Evolutionary conservation across 1,140 invertebrate genomes (phyloP), one percentile per base, ranked within the genome.

Genomic region (Vanessa tameamea): DNA sequence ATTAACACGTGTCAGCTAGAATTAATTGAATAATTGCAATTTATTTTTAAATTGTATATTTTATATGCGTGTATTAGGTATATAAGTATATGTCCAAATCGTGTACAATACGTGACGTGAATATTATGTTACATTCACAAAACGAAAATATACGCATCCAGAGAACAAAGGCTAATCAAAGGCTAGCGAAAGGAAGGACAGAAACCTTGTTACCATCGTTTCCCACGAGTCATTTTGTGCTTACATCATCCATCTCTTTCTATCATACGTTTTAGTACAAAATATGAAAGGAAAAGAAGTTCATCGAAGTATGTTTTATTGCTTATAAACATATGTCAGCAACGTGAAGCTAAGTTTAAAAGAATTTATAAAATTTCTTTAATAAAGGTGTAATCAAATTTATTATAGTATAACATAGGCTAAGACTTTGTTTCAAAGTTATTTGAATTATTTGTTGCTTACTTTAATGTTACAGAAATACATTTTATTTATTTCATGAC

Each of bases 181-280:
- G 61, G 82, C 80, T 73, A 78, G 82, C 81, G 84, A 90, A 87
- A 88, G 87, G 85, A 83, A 87, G 82, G 85, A 87, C 83, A 83
- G 78, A 85, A 81, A 85, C 83, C 82, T 87, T 87, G 84, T 86
- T 86, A 78, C 78, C 79, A 81, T 75, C 76, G 75, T 83, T 84
- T 90, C 88, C 80, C 87, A 89, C 86, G 83, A 83, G 57, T 67
- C 68, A 75, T 63, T 64, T 63, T 31, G 55, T 37, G 53, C 51
- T 78, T 78, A 67, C 73, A 73, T 74, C 79, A 76, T 75, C 78
- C 67, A 55, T 80, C 82, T 78, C 78, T 72, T 74, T 78, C 74
- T 31, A 43, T 50, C 13, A 53, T 47, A 47, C 37, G 53, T 67
- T 73, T 73, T 67, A 59, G n/a, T 47, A 48, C 2, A 43, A 51